Conservation (phyloP, 2,888 invertebrate genomes). For the Xylota segnis region DNA sequence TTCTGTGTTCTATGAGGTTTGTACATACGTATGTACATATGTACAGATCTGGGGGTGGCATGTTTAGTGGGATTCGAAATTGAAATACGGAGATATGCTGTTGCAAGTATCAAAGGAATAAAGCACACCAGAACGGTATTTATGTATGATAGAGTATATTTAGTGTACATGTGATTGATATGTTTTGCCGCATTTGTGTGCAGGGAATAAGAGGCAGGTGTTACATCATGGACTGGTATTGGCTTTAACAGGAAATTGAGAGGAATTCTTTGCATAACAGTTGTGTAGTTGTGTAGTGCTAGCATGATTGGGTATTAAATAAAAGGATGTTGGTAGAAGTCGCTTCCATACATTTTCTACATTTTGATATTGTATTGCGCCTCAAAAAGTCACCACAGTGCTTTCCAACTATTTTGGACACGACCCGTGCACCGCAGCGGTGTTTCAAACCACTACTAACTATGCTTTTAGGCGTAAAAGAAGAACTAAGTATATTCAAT, state of each 20-base stretch:
- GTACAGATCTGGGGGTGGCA: conserved; percentile 12
- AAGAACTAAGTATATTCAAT: no score
- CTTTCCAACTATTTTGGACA: no score
- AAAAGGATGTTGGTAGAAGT: no score
- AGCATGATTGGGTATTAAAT: no score
- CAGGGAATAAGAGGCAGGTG: neutral
- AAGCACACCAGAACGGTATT: neutral
- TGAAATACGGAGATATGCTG: conserved; percentile 4
- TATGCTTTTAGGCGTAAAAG: no score
- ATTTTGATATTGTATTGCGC: no score
- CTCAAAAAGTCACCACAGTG: no score
- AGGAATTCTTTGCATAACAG: neutral
- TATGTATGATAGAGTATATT: neutral
- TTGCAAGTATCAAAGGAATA: conserved; percentile 6
- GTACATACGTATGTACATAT: neutral
- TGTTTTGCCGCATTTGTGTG: neutral
- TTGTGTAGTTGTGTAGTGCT: no score
- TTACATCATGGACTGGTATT: neutral
- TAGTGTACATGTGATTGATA: neutral
- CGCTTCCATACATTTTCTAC: no score
- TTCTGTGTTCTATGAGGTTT: neutral
- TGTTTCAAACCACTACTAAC: no score
- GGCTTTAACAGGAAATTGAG: neutral
- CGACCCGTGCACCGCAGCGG: no score
- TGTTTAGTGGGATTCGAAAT: conserved; percentile 10